Percentiles rank a stretch among this genome's conserved stretches.
These are phyloP conservation scores for Aplochiton taeniatus DNA, from an alignment of 2,797 vertebrate genomes.

Conservation along the genomic window DNA sequence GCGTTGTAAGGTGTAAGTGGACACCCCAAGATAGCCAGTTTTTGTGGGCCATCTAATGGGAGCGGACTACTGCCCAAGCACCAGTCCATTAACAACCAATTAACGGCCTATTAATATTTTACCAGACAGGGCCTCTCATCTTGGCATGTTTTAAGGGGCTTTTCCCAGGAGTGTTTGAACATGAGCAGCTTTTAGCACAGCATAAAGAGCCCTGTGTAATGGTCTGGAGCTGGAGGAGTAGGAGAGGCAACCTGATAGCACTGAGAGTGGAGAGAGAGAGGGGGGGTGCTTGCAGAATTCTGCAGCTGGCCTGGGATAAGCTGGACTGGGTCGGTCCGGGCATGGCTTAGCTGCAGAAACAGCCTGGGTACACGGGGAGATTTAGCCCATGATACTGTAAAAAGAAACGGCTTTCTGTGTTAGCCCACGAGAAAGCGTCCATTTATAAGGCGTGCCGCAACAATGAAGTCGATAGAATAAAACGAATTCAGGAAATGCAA, in stretches of 20 bases:
- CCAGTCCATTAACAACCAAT: constrained; percentile 81
- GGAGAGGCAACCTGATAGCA: constrained; percentile 75
- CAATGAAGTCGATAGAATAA: neutral
- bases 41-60: constrained; percentile 68
- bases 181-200: constrained; percentile 81
- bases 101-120: constrained; percentile 83
- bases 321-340: constrained; percentile 25
- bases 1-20: constrained; percentile 60
- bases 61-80: constrained; percentile 67
- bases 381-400: too few species aligned
- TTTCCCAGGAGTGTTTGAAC: constrained; percentile 79
- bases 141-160: constrained; percentile 74
- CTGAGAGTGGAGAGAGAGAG: constrained; percentile 59
- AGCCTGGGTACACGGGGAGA: too few species aligned
- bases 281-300: neutral
- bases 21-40: constrained; percentile 63
- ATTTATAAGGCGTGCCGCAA: neutral
- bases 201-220: constrained; percentile 82
- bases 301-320: constrained; percentile 60
- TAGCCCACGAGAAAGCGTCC: too few species aligned
- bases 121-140: constrained; percentile 78
- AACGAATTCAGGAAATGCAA: constrained; percentile 25
- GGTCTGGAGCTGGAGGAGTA: constrained; percentile 73
- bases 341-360: too few species aligned
- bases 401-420: too few species aligned